A percentile compares a stretch with the other conserved stretches of the same genome.
Evolutionary conservation across 2,797 vertebrate genomes (phyloP).

Genomic region (Crenichthys baileyi): DNA sequence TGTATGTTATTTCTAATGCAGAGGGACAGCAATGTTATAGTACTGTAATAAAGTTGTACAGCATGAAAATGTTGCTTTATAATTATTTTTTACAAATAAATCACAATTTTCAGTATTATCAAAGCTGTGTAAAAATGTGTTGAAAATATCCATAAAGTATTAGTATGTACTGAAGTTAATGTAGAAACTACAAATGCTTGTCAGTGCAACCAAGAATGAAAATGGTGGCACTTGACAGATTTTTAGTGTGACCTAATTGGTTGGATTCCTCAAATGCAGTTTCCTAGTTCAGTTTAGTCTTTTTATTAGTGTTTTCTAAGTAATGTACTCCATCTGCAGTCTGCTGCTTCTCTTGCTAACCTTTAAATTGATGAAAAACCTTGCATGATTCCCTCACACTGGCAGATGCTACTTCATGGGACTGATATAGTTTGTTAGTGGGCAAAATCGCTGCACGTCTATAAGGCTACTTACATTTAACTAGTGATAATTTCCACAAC

Average conservation of each 20-base stretch:
- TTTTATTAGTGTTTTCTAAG: background rate
- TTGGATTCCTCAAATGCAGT: background rate
- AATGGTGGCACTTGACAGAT: background rate
- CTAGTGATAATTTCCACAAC: background rate
- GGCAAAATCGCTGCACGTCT: background rate
- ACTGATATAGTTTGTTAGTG: background rate
- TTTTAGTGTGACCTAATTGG: background rate
- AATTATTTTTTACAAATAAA: background rate
- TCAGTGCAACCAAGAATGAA: background rate
- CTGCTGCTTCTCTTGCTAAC: constrained; percentile 5
- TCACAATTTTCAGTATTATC: background rate
- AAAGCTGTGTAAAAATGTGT: background rate
- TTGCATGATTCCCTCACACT: background rate
- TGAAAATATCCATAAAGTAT: background rate
- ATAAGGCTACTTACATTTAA: background rate
- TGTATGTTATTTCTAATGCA: background rate
- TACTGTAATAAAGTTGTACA: background rate
- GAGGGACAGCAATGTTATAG: background rate
- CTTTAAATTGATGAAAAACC: background rate
- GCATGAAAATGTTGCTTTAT: background rate
- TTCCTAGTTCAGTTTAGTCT: background rate
- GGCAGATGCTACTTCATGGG: background rate
- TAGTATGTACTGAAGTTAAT: background rate
- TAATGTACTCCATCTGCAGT: background rate
- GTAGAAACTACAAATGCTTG: background rate